Conservation (phyloP, 1,140 invertebrate genomes). For the Luehdorfia chinensis region DNA sequence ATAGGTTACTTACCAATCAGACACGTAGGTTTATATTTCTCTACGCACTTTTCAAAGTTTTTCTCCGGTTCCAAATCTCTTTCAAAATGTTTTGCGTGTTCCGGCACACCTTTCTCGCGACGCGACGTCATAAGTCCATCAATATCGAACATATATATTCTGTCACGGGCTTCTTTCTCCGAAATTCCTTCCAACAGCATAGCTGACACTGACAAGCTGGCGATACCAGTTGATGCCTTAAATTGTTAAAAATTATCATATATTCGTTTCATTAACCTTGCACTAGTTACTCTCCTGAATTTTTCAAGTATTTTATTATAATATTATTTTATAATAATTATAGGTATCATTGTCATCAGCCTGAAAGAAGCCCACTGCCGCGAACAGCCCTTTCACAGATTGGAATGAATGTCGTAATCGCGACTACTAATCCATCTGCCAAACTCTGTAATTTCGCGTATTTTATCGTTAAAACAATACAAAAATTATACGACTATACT, state of each 20-base stretch:
- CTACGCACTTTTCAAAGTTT: slow-evolving; percentile 85
- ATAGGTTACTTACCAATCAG: slow-evolving; percentile 82
- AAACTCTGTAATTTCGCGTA: too few relatives aligned
- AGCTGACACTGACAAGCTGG: slow-evolving; percentile 88
- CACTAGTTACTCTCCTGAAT: too few relatives aligned
- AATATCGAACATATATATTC: slow-evolving; percentile 92
- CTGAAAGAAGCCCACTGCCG: too few relatives aligned
- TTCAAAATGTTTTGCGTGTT: slow-evolving; percentile 88
- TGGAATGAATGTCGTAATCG: too few relatives aligned
- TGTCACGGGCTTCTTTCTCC: slow-evolving; percentile 83
- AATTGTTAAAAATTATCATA: slow-evolving; percentile 2
- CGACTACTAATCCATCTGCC: too few relatives aligned
- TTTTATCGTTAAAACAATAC: too few relatives aligned
- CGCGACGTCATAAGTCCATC: slow-evolving; percentile 86
- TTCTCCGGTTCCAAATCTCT: slow-evolving; percentile 87
- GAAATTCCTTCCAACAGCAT: slow-evolving; percentile 88
- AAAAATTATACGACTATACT: too few relatives aligned
- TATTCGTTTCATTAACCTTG: too few relatives aligned
- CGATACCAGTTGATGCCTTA: slow-evolving; percentile 90
- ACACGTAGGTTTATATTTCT: slow-evolving; percentile 86
- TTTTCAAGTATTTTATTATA: too few relatives aligned
- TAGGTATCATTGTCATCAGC: too few relatives aligned
- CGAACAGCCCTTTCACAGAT: too few relatives aligned
- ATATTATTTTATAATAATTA: too few relatives aligned
- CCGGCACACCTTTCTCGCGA: slow-evolving; percentile 83